Base-by-base conservation (phyloP, 2,113 vertebrate genomes). In the Thunnus thynnus region DNA sequence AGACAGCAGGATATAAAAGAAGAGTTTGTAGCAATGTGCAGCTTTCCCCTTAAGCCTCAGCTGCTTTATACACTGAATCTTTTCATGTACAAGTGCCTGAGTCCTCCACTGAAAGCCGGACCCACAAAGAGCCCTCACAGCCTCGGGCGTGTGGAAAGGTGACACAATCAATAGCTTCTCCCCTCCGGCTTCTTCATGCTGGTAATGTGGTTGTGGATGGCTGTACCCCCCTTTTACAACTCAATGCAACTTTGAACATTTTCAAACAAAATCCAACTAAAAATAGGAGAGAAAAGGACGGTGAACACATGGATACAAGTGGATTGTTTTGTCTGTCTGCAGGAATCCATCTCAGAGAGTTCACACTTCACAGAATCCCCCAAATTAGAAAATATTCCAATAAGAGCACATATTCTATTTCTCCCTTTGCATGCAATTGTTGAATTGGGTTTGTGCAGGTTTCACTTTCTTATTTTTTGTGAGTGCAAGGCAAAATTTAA, bases 111-210 rank as follows among this genome's bases (percentile, higher is more conserved):
- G 84, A 86, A 88, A 83, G 84, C 73, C 14, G n/a, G 83, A 80
- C 71, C 72, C 79, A 92, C 90, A 92, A 87, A 91, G 86, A 89
- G 89, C 82, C 83, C 91, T 91, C 88, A 85, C 80, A 89, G 90
- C 89, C 80, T 60, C 22, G 2, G 80, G 85, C 78, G 76, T 67
- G 83, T 85, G 82, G 89, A 89, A 84, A 92, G 85, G 89, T 92
- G 92, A 93, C 92, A 88, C 85, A 90, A 92, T 93, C 93, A 88
- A 93, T 90, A 88, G 78, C 61, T 63, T 82, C 82, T 75, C 68
- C 44, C 65, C 71, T 73, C 57, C 17, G 9, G 68, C 82, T 82
- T 70, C 71, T 80, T 83, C 82, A 69, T 67, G 78, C 80, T 55
- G 63, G 54, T 58, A 78, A 69, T 89, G 80, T 64, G 52, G 66